Base-by-base conservation (phyloP, 2,888 invertebrate genomes). In the Cosmia trapezina region DNA sequence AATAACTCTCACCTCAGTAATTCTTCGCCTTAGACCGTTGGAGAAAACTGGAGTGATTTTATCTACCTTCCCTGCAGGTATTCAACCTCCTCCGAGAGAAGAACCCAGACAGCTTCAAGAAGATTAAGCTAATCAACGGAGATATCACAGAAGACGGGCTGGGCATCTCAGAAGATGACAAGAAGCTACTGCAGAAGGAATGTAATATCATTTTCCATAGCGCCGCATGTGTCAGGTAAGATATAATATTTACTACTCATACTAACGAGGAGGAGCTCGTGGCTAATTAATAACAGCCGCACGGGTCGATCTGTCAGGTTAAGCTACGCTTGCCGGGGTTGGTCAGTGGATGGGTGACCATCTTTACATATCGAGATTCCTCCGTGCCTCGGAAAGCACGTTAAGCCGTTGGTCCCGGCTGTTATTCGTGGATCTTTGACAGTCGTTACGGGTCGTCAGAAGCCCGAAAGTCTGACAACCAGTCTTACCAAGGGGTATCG, bases 181-280 rank as follows among this genome's bases (percentile, higher is more conserved):
- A 96, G 62, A 91, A 95, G 63, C 94, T 96, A 66, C 89, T 98
- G 28, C 94, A 96, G 75, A 93, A 96, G 51, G 96, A 97, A 65
- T 97, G 98, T 62, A 96, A 98, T 67, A 96, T 98, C 17, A 96
- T 98, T 0, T 98, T 98, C 90, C 98, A 98, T 90, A 98, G 98
- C 89, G 98, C 98, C 1, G 98, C 98, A 9, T 98, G 98, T 86
- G 98, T 99, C 57, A 97, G 97, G 92, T 96, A 83, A 51, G 60
- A 37, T 11, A n/a, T n/a, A n/a, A n/a, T n/a, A 19, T 28, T 7
- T 43, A 19, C 1, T 47, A 47, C 28, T 17, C 2, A 2, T 12
- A 7, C 28, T 45, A 28, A 62, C 8, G 12, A 62, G 47, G 12
- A 62, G 47, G 8, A 19, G 4, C 7, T 45, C 19, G 17, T 61